Evolutionary conservation across 2,888 invertebrate genomes (phyloP), one percentile per base, ranked within the genome.

Genomic region (Coelinius sp.): DNA sequence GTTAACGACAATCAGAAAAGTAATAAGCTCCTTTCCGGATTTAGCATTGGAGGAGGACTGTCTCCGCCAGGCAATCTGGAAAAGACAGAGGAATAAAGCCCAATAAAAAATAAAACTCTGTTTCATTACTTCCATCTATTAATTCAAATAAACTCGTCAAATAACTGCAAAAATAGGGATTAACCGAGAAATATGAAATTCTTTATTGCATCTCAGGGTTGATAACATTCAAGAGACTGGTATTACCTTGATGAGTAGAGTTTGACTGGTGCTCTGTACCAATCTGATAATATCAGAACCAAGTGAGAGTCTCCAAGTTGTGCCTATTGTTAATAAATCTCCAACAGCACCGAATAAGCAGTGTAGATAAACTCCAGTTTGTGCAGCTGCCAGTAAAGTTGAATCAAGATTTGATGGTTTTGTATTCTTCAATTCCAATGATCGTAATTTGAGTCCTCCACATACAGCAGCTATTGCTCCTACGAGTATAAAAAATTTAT

Each of bases 21-120:
- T 97, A 53, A 96, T 93, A 35, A 95, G 90, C 85, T 96, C 94
- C 44, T 96, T 90, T 0, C 96, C 96, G 0, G 96, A 96, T 82
- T 96, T 96, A 46, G 90, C 90, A 14, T 92, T 89, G 0, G 92
- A 90, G 0, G 92, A 93, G 71, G 90, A 91, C 80, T 95, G 94
- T 53, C 93, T 91, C 1, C 95, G 90, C 90, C 95, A 93, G 6
- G 90, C 90, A 80, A 90, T 90, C 81, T 91, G 80, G 17, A 35
- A 56, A 31, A n/a, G 27, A 44, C 25, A 41, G 44, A 17, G 17
- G 7, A 7, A 22, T 27, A 24, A 17, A n/a, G 20, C 20, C 10
- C 14, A n/a, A 24, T 49, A 56, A 53, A 68, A 38, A n/a, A n/a
- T n/a, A n/a, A n/a, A n/a, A n/a, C n/a, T n/a, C n/a, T n/a, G n/a